Evolutionary conservation across 2,888 invertebrate species (phyloP).

Genomic region (Eristalinus aeneus): DNA sequence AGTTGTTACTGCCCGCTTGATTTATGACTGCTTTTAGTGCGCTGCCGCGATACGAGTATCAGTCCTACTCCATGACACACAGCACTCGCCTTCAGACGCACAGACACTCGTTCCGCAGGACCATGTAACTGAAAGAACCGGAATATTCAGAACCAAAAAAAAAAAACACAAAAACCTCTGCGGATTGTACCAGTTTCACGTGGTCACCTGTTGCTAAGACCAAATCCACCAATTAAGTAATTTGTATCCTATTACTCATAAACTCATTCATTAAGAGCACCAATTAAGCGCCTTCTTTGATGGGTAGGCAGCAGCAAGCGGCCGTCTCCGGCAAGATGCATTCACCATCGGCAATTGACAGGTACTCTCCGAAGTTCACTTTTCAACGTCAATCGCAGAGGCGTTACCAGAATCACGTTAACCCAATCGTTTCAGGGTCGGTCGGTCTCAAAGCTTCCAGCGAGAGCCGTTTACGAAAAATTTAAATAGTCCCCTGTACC

Average conservation of each 20-base stretch:
- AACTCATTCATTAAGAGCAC: slow-evolving; percentile 71
- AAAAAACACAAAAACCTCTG: not conserved
- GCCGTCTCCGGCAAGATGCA: not conserved
- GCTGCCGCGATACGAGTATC: slow-evolving; percentile 19
- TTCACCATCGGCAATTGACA: slow-evolving; percentile 50
- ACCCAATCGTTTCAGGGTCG: slow-evolving; percentile 53
- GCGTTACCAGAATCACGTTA: slow-evolving; percentile 64
- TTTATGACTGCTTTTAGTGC: slow-evolving; percentile 69
- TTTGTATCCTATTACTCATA: slow-evolving; percentile 68
- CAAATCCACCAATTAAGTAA: slow-evolving; percentile 70
- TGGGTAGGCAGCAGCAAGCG: not conserved
- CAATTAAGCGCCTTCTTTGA: slow-evolving; percentile 68
- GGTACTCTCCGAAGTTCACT: slow-evolving; percentile 66
- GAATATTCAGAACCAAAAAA: slow-evolving; percentile 25
- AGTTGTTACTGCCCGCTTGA: slow-evolving; percentile 54
- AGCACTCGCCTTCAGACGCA: not conserved
- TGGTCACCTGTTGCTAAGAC: slow-evolving; percentile 49
- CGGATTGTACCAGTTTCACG: slow-evolving; percentile 32
- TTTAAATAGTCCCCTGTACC: slow-evolving; percentile 34
- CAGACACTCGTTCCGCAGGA: not conserved
- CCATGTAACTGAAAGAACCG: slow-evolving; percentile 41
- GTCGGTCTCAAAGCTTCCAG: slow-evolving; percentile 54
- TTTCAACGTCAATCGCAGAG: slow-evolving; percentile 66
- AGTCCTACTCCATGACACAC: slow-evolving; percentile 7
- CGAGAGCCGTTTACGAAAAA: slow-evolving; percentile 48